Conservation (phyloP, 2,113 vertebrate species). For the Ochotona curzoniae region DNA sequence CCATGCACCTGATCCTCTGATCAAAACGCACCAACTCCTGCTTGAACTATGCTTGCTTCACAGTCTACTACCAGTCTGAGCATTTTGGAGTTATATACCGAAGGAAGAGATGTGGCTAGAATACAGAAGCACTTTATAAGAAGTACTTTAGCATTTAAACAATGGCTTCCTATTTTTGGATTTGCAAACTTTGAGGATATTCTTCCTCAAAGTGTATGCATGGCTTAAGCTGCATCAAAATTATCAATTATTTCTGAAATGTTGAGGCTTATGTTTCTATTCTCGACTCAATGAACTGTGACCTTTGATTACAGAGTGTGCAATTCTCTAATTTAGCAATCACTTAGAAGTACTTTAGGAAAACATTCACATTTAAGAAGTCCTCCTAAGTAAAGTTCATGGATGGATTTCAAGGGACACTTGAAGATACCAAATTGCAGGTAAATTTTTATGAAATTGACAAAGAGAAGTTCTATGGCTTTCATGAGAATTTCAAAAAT, state of each 20-base stretch:
- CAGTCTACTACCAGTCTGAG: not conserved
- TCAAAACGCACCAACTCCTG: not conserved
- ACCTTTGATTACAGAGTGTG: not conserved
- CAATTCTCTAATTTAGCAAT: not conserved
- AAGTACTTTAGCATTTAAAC: not conserved
- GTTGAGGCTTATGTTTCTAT: not conserved
- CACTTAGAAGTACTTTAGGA: not conserved
- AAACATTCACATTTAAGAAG: not conserved
- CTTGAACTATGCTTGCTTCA: not conserved
- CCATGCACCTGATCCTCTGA: not conserved
- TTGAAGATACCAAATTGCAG: not conserved
- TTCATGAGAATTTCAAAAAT: not conserved
- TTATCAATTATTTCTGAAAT: not conserved
- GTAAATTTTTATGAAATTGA: not conserved
- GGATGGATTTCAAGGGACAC: not conserved
- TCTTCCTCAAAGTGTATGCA: not conserved
- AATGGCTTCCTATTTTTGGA: not conserved
- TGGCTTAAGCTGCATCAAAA: not conserved
- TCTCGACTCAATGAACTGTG: not conserved
- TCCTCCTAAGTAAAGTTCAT: not conserved
- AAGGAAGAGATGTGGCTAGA: not conserved
- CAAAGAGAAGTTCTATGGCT: not conserved
- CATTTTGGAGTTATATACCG: not conserved
- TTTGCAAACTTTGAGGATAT: not conserved
- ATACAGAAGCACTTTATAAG: not conserved